Evolutionary conservation across 2,888 invertebrate species (phyloP).

Genomic region (Lapara coniferarum): DNA sequence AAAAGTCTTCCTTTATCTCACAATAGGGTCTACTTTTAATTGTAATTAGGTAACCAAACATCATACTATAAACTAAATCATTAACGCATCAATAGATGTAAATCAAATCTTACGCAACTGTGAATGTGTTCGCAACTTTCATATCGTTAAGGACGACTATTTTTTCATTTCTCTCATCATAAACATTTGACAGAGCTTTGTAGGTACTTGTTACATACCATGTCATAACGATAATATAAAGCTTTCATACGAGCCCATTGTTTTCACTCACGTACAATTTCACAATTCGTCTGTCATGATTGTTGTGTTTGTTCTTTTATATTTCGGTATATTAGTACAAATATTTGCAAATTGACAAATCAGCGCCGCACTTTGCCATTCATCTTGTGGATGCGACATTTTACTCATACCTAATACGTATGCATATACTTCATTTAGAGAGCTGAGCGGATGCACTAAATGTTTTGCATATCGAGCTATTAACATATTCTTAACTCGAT

Average conservation of each 20-base stretch:
- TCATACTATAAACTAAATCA: neutral
- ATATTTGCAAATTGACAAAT: slow-evolving; percentile 25
- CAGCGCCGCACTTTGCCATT: neutral
- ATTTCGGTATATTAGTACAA: slow-evolving; percentile 31
- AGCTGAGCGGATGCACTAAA: neutral
- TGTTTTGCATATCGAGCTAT: slow-evolving; percentile 1
- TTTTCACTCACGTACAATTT: slow-evolving; percentile 67
- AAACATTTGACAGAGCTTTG: slow-evolving; percentile 41
- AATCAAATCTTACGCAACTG: neutral
- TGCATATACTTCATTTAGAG: neutral
- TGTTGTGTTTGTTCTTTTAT: slow-evolving; percentile 38
- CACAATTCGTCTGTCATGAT: slow-evolving; percentile 51
- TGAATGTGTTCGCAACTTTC: neutral
- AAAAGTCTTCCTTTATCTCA: slow-evolving; percentile 9
- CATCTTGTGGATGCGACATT: slow-evolving; percentile 1
- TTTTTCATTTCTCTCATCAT: slow-evolving; percentile 18
- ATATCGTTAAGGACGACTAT: neutral
- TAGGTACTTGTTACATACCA: slow-evolving; percentile 1
- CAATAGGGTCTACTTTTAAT: neutral
- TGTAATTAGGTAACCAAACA: too few relatives aligned
- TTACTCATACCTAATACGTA: neutral
- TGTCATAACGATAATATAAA: slow-evolving; percentile 54
- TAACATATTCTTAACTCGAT: neutral
- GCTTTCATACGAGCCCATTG: slow-evolving; percentile 60
- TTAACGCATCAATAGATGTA: neutral